Evolutionary conservation across 1,140 invertebrate genomes (phyloP), one percentile per base, ranked within the genome.

Genomic region (Zaprionus kolodkinae): DNA sequence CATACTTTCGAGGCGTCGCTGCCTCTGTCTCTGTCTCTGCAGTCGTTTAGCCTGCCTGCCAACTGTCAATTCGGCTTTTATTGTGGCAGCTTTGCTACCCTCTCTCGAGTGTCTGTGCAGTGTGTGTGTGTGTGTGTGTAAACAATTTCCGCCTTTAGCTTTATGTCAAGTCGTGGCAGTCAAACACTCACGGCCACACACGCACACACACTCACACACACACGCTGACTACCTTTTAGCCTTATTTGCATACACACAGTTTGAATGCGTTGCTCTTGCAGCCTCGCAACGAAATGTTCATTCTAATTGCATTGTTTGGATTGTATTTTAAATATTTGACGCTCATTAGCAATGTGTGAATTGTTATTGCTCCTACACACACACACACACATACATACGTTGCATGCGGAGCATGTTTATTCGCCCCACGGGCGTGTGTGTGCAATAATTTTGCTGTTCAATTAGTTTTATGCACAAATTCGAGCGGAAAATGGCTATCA

Each of bases 401-500:
- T 30, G 59, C 43, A 27, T 52, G 54, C 13, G 12, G n/a, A 4
- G 64, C 52, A 64, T 36, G 21, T 66, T 84, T 87, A 83, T 80
- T 45, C 72, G 67, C 60, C 83, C 65, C 84, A 59, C 40, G 76
- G 76, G 79, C 38, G 38, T 40, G 3, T 15, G 61, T 62, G 45
- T 59, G 66, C 81, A 81, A 89, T 89, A 88, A 89, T 88, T 88
- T 85, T 76, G 75, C 86, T 72, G 85, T 89, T 88, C 85, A 89
- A 88, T 88, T 88, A 88, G 85, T 85, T 89, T 79, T 79, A 78
- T 79, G 83, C 68, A 87, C 72, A 78, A 79, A 86, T 75, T 79
- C 77, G 76, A 78, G 78, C 71, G 78, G 70, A 84, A 84, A 84
- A 79, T 72, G 70, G 17, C 63, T 70, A 66, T 86, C 75, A 85